phyloP scores from a whole-genome alignment of 2,113 vertebrate genomes.

The Phylloscopus whistleri region DNA sequence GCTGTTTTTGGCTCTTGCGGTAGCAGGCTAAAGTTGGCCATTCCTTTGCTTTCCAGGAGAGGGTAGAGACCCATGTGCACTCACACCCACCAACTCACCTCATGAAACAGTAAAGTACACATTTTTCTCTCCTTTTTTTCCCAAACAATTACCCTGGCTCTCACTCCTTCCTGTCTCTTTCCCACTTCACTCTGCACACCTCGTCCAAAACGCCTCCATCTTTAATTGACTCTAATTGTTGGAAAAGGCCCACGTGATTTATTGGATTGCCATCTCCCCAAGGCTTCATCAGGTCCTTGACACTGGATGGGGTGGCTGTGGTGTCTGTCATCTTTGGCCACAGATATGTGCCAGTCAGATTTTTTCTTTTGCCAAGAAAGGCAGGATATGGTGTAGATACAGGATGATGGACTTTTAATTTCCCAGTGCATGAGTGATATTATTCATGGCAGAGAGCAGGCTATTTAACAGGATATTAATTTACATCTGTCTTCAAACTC shows the following conservation, averaged over 20 bases:
- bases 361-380: neutral
- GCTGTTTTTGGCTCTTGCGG: neutral
- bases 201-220: neutral
- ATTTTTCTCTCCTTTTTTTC: neutral
- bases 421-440: neutral
- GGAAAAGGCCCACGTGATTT: neutral
- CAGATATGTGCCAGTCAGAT: neutral
- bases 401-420: neutral
- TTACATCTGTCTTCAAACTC: neutral
- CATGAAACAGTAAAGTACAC: neutral
- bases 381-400: neutral
- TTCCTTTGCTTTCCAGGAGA: neutral
- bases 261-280: neutral
- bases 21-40: neutral
- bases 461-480: neutral
- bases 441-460: neutral
- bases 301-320: neutral
- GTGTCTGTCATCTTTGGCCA: neutral
- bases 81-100: neutral
- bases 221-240: neutral
- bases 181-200: neutral
- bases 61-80: neutral
- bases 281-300: neutral
- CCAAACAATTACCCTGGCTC: neutral
- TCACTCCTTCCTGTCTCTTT: neutral